Base-by-base conservation (phyloP, 2,797 vertebrate species). In the Acanthurus tractus region DNA sequence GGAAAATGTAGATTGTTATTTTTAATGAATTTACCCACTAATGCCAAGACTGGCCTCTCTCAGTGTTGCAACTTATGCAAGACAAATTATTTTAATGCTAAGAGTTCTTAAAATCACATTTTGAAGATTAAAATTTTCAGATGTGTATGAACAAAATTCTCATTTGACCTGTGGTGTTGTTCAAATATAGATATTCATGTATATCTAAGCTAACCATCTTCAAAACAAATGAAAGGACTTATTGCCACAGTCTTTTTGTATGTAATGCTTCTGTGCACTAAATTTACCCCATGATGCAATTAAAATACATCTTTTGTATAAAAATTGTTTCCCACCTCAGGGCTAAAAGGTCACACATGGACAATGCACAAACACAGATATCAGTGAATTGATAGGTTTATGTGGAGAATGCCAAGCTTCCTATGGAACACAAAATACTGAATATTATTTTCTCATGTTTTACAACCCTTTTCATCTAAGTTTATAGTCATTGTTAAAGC, bases 271-370 rank as follows among this genome's bases (percentile, higher is more conserved):
- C 44, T 78, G 69, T 89, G 70, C 67, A 76, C 62, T 82, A 72
- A 15, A 69, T 74, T 81, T 55, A 48, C 29, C 63, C 78, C 55
- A 63, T 56, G 25, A 71, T 81, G 57, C 22, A 84, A 70, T 86
- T 63, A 57, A 82, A 81, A 46, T 67, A 61, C 48, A 56, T 72
- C 46, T 92, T 87, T 91, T 85, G 38, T 79, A 74, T 55, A 7
- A 72, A 73, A 85, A 23, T 17, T n/a, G 74, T 71, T 78, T 63
- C 72, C 81, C 85, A 78, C 48, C 81, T 90, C 85, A 88, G 88
- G 88, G 81, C 62, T 75, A 25, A 84, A 77, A 82, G 44, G 49
- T 84, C 58, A 67, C 48, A 8, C 44, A 48, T 76, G 57, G 67
- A 61, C 10, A 66, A 79, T 17, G 13, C 34, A 71, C 74, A 29